Evolutionary conservation across 2,888 invertebrate species (phyloP).

Genomic region (Philonicus albiceps): DNA sequence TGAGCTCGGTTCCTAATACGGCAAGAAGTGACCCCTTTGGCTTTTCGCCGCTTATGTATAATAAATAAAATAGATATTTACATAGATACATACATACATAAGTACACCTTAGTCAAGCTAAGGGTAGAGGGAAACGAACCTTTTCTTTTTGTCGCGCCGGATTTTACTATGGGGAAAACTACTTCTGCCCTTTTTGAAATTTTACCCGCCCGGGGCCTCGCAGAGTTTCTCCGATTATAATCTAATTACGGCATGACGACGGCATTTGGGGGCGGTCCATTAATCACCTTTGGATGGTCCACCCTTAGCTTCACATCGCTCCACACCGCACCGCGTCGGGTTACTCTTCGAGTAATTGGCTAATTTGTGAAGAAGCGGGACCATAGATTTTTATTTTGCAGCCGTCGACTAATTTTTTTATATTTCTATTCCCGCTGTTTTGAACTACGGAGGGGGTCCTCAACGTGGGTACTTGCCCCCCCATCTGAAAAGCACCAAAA

Average conservation of each 20-base stretch:
- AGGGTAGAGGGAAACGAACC: not conserved
- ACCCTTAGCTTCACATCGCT: not conserved
- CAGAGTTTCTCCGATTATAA: not conserved
- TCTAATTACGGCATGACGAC: slow-evolving; percentile 39
- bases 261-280: slow-evolving; percentile 21
- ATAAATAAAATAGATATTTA: too few relatives aligned
- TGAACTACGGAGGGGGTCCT: not conserved
- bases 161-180: not conserved
- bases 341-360: not conserved
- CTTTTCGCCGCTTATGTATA: not conserved
- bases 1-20: slow-evolving; percentile 2
- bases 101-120: not conserved
- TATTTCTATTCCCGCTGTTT: not conserved
- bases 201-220: not conserved
- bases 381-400: slow-evolving; percentile 8
- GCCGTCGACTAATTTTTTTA: slow-evolving; percentile 5
- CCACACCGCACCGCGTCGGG: not conserved
- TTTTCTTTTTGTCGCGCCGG: not conserved
- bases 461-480: not conserved
- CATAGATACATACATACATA: not conserved
- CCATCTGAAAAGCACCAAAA: not conserved
- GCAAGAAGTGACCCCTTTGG: not conserved
- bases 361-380: not conserved
- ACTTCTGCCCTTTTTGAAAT: not conserved
- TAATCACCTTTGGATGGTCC: slow-evolving; percentile 25